Percentiles rank a stretch among this genome's conserved stretches.
These are phyloP conservation scores for Pantherophis alleghaniensis DNA, from an alignment of 2,797 vertebrate species.

Conservation along the genomic window DNA sequence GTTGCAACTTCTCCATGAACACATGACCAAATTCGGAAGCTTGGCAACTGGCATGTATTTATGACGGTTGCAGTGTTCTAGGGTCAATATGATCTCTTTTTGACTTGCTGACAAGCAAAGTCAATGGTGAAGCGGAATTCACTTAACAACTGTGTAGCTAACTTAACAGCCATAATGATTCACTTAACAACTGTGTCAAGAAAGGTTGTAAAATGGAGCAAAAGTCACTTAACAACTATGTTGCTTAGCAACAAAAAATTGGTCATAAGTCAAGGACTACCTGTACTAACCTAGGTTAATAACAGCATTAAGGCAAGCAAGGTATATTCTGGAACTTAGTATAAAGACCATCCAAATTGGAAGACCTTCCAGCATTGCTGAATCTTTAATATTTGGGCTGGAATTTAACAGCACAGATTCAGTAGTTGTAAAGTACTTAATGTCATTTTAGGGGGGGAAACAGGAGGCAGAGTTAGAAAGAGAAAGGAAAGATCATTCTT, in stretches of 20 bases:
- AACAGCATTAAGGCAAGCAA: neutral
- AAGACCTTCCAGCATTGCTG: neutral
- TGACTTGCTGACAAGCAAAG: neutral
- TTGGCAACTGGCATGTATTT: neutral
- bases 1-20: neutral
- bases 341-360: neutral
- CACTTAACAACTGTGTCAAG: neutral
- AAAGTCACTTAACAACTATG: neutral
- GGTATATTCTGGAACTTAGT: neutral
- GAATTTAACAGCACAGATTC: neutral
- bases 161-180: neutral
- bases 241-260: neutral
- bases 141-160: neutral
- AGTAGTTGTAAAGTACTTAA: neutral
- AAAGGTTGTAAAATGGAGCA: neutral
- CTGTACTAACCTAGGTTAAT: neutral
- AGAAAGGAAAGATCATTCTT: neutral
- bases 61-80: neutral
- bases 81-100: neutral
- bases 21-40: neutral
- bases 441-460: neutral
- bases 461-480: neutral
- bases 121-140: neutral
- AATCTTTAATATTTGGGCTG: neutral
- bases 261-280: neutral